Evolutionary conservation across 2,113 vertebrate genomes (phyloP).

Genomic region (Castor canadensis): DNA sequence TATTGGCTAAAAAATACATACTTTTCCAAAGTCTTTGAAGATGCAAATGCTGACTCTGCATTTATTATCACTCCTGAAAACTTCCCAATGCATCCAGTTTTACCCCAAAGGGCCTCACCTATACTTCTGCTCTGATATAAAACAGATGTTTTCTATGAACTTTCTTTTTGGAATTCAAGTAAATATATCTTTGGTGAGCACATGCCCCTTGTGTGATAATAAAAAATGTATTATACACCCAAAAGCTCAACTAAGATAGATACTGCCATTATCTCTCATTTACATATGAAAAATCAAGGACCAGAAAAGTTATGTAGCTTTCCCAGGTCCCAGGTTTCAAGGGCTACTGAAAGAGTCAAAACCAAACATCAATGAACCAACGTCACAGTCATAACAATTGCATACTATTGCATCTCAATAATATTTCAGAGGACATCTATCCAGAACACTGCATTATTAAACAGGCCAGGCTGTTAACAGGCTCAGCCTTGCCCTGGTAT

Average conservation of each 20-base stretch:
- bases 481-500: background rate
- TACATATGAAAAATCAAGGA: background rate
- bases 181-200: background rate
- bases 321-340: background rate
- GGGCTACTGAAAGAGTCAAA: background rate
- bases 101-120: background rate
- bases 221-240: background rate
- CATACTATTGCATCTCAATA: background rate
- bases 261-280: background rate
- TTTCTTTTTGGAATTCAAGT: background rate
- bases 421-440: background rate
- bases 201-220: background rate
- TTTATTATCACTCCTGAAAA: background rate
- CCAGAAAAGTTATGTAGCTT: background rate
- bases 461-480: background rate
- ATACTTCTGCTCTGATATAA: background rate
- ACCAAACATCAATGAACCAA: background rate
- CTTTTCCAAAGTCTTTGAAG: background rate
- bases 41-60: background rate
- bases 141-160: background rate
- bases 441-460: background rate
- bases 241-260: background rate
- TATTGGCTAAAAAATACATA: accelerated
- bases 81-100: background rate
- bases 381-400: background rate